phyloP scores from a whole-genome alignment of 2,888 invertebrate genomes.

The Lycia hirtaria region DNA sequence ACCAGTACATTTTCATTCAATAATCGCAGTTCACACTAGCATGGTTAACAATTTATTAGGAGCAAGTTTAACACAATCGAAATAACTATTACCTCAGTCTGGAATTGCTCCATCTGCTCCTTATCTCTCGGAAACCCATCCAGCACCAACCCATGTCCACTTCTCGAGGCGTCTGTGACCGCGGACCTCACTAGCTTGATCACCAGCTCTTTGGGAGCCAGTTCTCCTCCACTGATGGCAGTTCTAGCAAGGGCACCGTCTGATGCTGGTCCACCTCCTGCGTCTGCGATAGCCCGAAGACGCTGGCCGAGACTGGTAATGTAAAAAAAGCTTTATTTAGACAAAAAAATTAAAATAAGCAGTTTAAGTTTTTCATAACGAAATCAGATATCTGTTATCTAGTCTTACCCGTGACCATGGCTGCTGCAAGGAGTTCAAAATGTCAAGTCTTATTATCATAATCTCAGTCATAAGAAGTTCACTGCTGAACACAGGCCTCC shows the following conservation, averaged over 20 bases:
- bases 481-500: too few relatives aligned
- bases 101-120: slow-evolving; percentile 94
- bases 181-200: slow-evolving; percentile 90
- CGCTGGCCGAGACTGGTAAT: slow-evolving; percentile 89
- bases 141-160: slow-evolving; percentile 92
- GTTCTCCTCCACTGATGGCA: slow-evolving; percentile 91
- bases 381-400: too few relatives aligned
- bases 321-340: background rate
- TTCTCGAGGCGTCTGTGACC: slow-evolving; percentile 82
- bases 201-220: slow-evolving; percentile 92
- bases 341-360: background rate
- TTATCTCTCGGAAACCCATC: slow-evolving; percentile 98
- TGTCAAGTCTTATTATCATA: too few relatives aligned
- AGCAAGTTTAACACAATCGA: too few relatives aligned
- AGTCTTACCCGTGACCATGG: too few relatives aligned
- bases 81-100: slow-evolving; percentile 92
- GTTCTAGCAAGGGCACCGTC: slow-evolving; percentile 89
- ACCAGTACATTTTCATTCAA: too few relatives aligned
- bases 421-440: too few relatives aligned
- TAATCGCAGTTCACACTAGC: too few relatives aligned
- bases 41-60: too few relatives aligned
- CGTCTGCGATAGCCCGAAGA: slow-evolving; percentile 90
- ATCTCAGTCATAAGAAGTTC: too few relatives aligned
- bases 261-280: slow-evolving; percentile 86
- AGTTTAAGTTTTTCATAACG: too few relatives aligned